Conservation (phyloP, 2,888 invertebrate genomes). For the Catocala nupta region DNA sequence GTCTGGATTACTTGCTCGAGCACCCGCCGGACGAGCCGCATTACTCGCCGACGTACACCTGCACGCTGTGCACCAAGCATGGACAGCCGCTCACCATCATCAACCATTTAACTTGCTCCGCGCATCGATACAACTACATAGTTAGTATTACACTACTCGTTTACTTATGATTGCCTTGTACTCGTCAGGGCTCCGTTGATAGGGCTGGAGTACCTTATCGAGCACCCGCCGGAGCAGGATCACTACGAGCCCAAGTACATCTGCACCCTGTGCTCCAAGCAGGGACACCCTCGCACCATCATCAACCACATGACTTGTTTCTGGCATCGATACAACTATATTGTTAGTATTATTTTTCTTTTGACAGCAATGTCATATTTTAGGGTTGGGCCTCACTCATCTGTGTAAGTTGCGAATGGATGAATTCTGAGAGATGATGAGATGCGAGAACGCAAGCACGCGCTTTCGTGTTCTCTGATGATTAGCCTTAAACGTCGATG, state of each 20-base stretch:
- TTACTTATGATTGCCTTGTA: constrained; percentile 23
- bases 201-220: constrained; percentile 94
- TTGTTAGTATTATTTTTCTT: constrained; percentile 78
- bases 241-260: constrained; percentile 91
- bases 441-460: no score
- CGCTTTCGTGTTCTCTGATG: no score
- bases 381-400: no score
- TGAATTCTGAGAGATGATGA: no score
- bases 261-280: constrained; percentile 93
- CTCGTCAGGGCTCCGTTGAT: constrained; percentile 82
- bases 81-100: constrained; percentile 93
- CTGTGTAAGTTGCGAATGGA: no score
- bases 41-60: constrained; percentile 91
- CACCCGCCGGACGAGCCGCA: constrained; percentile 89
- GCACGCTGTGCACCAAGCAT: constrained; percentile 92
- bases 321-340: constrained; percentile 91
- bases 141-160: constrained; percentile 71
- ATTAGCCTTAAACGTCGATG: no score
- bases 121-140: constrained; percentile 91
- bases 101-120: constrained; percentile 92
- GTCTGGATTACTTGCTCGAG: constrained; percentile 93
- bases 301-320: constrained; percentile 93
- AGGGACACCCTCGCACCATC: constrained; percentile 92
- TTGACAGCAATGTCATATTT: no score
- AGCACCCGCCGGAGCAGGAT: constrained; percentile 89